These are phyloP conservation scores for Anguilla megastoma DNA, from an alignment of 2,797 vertebrate genomes.

Conservation along the genomic window DNA sequence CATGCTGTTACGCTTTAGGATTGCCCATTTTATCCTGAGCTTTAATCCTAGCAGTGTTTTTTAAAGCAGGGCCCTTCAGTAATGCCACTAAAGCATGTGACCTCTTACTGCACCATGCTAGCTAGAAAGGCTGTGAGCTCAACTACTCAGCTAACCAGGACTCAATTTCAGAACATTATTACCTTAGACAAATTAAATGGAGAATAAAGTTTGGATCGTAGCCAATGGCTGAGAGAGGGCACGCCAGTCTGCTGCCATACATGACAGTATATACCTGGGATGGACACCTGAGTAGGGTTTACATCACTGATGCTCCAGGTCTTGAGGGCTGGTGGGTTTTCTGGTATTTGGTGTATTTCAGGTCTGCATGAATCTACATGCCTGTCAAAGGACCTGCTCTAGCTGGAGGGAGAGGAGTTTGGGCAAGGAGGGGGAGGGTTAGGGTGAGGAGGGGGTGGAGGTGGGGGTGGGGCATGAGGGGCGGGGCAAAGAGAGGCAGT, in stretches of 20 bases:
- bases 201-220: background rate
- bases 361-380: background rate
- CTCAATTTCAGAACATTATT: background rate
- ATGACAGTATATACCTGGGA: background rate
- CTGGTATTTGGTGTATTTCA: background rate
- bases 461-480: background rate
- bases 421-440: conserved; percentile 42
- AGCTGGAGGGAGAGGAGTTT: conserved; percentile 11
- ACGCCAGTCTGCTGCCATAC: too few species aligned
- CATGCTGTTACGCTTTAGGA: background rate
- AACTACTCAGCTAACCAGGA: background rate
- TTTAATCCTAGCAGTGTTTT: background rate
- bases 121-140: background rate
- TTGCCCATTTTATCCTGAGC: background rate
- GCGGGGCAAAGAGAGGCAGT: background rate
- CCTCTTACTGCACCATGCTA: conserved; percentile 32
- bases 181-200: background rate
- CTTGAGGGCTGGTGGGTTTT: background rate
- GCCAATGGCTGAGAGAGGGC: background rate
- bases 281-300: background rate
- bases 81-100: conserved; percentile 48
- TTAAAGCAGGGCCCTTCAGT: conserved; percentile 32
- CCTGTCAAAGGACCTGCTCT: background rate
- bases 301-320: background rate
- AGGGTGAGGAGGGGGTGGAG: conserved; percentile 40